phyloP scores from a whole-genome alignment of 2,797 vertebrate species.

The Crocidura indochinensis region DNA sequence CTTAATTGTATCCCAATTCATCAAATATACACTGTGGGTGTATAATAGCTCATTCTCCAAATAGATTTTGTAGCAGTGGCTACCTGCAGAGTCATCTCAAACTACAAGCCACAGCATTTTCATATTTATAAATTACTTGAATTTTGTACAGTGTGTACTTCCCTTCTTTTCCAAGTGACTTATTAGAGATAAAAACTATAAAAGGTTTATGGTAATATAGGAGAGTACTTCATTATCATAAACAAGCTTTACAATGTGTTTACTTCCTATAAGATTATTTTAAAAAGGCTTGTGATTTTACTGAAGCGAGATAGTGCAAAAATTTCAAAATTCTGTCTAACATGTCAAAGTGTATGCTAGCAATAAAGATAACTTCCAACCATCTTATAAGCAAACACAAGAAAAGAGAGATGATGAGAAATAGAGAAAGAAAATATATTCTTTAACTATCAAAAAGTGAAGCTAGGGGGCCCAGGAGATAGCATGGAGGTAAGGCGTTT shows the following conservation, averaged over 20 bases:
- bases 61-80: conserved; percentile 20
- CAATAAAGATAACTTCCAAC: not conserved
- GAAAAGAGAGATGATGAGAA: not conserved
- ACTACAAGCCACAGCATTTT: conserved; percentile 10
- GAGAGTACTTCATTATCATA: conserved; percentile 3
- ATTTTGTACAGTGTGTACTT: not conserved
- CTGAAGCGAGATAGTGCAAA: conserved; percentile 6
- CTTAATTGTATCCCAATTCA: conserved; percentile 58
- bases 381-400: conserved; percentile 11
- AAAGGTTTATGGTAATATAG: not conserved
- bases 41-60: conserved; percentile 53
- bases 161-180: not conserved
- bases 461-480: no score
- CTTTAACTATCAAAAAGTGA: conserved; percentile 9
- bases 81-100: conserved; percentile 57
- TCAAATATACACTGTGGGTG: conserved; percentile 23
- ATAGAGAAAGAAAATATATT: not conserved
- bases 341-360: not conserved
- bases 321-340: not conserved
- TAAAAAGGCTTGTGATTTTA: conserved; percentile 16
- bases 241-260: not conserved
- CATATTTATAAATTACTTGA: conserved; percentile 41
- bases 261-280: conserved; percentile 24
- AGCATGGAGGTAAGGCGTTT: no score
- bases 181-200: not conserved